Evolutionary conservation across 2,888 invertebrate species (phyloP), one percentile per base, ranked within the genome.

Genomic region (Ophioninae sp.): DNA sequence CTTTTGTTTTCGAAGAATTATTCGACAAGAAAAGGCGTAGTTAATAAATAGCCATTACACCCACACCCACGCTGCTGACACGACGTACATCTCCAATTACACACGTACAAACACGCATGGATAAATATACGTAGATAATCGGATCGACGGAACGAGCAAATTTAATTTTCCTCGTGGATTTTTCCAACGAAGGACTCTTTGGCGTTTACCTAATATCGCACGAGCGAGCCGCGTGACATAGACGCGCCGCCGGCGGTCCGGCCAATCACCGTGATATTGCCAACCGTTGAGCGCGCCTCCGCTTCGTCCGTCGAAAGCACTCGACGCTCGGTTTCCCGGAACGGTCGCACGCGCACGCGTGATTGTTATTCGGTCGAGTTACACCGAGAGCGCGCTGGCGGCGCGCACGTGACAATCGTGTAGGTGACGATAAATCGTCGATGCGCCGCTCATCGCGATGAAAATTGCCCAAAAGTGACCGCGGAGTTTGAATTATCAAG

Each of bases 241-340:
- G 41, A 44, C 67, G 41, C 7, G 21, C 41, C 44, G 21, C 67
- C 44, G 44, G 44, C 10, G 2, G 10, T 20, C 21, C 10, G 65
- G 72, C 21, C 61, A 72, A 59, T 21, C 59, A 61, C 39, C 37
- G 21, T 21, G 17, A 20, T 8, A 30, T 67, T 21, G 57, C 75
- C 17, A 7, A 30, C 39, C 41, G 20, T 41, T 6, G n/a, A n/a
- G n/a, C 67, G 67, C 13, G 57, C 44, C 41, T 13, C 39, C 69
- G 57, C 44, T 13, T 13, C n/a, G n/a, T n/a, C n/a, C n/a, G n/a
- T n/a, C n/a, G n/a, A n/a, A n/a, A n/a, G n/a, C n/a, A n/a, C n/a
- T n/a, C n/a, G n/a, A n/a, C n/a, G n/a, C n/a, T 72, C 72, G 72
- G 44, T 56, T 83, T 83, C 79, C 73, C 41, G 83, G 83, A 83